phyloP scores from a whole-genome alignment of 2,888 invertebrate species.

The Panopea generosa region DNA sequence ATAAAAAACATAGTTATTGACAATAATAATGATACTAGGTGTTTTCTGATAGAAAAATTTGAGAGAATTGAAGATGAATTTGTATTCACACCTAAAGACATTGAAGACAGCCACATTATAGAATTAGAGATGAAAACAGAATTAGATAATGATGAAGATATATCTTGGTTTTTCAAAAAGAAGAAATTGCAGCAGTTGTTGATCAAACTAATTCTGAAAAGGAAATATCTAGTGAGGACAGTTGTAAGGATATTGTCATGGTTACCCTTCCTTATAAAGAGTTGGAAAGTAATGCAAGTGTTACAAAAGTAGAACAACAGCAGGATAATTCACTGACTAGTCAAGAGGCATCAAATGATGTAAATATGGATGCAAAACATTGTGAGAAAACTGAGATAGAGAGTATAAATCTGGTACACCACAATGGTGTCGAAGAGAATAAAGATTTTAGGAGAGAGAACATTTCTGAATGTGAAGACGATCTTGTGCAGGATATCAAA shows the following conservation, averaged over 20 bases:
- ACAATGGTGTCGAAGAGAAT: too few relatives aligned
- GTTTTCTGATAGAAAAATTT: not conserved
- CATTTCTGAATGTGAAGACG: not conserved
- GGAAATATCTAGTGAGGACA: not conserved
- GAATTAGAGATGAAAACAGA: constrained; percentile 2
- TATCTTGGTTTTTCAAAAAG: constrained; percentile 3
- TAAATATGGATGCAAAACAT: too few relatives aligned
- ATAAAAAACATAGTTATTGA: not conserved
- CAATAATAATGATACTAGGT: not conserved
- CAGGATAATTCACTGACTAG: too few relatives aligned
- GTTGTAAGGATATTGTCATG: too few relatives aligned
- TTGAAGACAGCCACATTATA: not conserved
- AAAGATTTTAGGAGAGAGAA: too few relatives aligned
- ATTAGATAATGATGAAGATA: not conserved
- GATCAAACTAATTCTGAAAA: not conserved
- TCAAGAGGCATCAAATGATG: too few relatives aligned
- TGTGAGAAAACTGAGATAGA: too few relatives aligned
- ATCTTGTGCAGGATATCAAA: not conserved
- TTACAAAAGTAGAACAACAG: too few relatives aligned
- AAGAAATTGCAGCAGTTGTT: not conserved
- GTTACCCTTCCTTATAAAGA: too few relatives aligned
- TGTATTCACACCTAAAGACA: not conserved
- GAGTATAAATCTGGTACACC: too few relatives aligned
- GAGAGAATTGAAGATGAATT: not conserved
- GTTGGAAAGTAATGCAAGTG: not conserved